Base-by-base conservation (phyloP, 2,113 vertebrate genomes). In the Nerophis ophidion region DNA sequence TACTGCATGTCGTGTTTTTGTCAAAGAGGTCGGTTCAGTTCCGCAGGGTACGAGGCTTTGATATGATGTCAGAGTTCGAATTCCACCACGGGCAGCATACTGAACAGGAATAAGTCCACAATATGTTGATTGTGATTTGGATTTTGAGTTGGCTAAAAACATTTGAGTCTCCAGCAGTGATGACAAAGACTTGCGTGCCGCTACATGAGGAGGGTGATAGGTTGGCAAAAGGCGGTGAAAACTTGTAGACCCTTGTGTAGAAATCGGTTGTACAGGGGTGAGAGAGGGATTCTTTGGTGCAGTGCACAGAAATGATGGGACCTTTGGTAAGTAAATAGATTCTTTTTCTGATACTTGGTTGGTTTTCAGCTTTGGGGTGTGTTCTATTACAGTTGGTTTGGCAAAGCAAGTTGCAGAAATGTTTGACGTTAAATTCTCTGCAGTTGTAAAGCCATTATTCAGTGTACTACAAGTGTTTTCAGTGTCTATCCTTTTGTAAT, bases 31-130 rank as follows among this genome's bases (percentile, higher is more conserved):
- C 54, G 75, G 65, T 16, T 72, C 49, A 47, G 42, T 55, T 52
- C 35, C 72, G 16, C 34, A 48, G 36, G 35, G 38, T 42, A 58
- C 42, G 16, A 64, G 56, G 60, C 65, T 83, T n/a, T 63, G 66
- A 48, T 71, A 60, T 11, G 72, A 70, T 16, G 61, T 15, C 2
- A 51, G 19, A 44, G 60, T 78, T 72, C 75, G 84, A 46, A 89
- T 86, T 13, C 89, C 87, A 76, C 87, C 87, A 44, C 82, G 81
- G 61, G 88, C 87, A 72, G 35, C 67, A 77, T 89, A 88, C 56
- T 89, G 75, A 66, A 79, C 44, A 62, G 89, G 88, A 57, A 85
- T 88, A 47, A 90, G 79, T 16, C 89, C 89, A 38, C 89, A 90
- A 76, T 89, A 91, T 60, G 77, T 86, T 50, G 86, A 90, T 45